phyloP scores from a whole-genome alignment of 2,888 invertebrate species.

The Sarcophaga carnaria region DNA sequence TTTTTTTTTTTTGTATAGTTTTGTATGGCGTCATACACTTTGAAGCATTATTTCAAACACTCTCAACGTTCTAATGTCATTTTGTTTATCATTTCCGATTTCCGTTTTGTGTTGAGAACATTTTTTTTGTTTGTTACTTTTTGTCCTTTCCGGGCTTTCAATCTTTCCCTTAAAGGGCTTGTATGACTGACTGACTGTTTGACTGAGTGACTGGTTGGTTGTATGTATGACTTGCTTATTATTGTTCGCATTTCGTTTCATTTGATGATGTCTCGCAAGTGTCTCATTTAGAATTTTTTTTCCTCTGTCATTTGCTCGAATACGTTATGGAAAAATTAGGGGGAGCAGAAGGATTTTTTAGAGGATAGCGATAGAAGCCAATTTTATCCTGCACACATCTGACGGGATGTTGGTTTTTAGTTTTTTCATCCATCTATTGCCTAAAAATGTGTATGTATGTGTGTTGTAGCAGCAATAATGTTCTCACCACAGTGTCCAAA shows the following conservation, averaged over 20 bases:
- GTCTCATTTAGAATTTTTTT: slow-evolving; percentile 56
- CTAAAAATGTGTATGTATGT: not conserved
- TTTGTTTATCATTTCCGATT: slow-evolving; percentile 66
- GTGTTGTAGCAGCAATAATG: not conserved
- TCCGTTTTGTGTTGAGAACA: slow-evolving; percentile 61
- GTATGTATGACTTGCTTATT: slow-evolving; percentile 29
- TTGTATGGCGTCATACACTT: slow-evolving; percentile 15
- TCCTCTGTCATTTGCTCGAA: not conserved
- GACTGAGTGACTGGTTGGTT: not conserved
- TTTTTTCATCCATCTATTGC: slow-evolving; percentile 3
- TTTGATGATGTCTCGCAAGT: slow-evolving; percentile 63
- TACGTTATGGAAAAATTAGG: not conserved
- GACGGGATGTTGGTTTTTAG: slow-evolving; percentile 43
- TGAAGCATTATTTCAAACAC: slow-evolving; percentile 44
- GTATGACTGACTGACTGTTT: not conserved
- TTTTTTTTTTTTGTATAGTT: slow-evolving; percentile 1
- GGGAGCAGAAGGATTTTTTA: too few species aligned
- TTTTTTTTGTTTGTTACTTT: slow-evolving; percentile 2
- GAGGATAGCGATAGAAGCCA: slow-evolving; percentile 4
- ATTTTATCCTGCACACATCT: slow-evolving; percentile 56
- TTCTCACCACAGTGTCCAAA: not conserved
- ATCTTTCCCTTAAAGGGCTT: slow-evolving; percentile 3
- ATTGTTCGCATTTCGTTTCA: slow-evolving; percentile 62
- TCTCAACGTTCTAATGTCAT: slow-evolving; percentile 54
- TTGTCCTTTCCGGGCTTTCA: not conserved